Conservation (phyloP, 2,113 vertebrate genomes). For the Raja brachyura region DNA sequence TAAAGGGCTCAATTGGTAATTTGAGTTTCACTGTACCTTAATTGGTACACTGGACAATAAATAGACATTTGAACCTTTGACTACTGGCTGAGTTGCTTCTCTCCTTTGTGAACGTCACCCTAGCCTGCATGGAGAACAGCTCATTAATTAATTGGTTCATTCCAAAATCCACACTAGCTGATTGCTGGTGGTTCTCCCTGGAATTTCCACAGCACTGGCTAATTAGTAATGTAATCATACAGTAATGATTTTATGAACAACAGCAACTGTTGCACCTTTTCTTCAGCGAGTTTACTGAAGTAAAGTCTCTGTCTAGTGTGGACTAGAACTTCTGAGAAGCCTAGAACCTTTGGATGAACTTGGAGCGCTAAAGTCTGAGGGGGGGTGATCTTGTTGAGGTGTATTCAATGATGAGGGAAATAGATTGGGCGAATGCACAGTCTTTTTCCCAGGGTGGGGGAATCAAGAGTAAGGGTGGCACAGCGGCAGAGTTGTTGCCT, state of each 20-base stretch:
- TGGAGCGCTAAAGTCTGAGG: no score
- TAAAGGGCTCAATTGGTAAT: not conserved
- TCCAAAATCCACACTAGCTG: not conserved
- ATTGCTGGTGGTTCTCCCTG: not conserved
- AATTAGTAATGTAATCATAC: not conserved
- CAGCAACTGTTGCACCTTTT: not conserved
- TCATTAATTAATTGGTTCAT: not conserved
- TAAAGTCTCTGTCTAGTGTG: no score
- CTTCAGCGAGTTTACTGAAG: not conserved
- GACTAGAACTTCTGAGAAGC: not conserved
- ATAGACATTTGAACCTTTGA: not conserved
- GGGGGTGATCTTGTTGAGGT: no score
- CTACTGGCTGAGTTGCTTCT: not conserved
- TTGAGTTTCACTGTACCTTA: no score
- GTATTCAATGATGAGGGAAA: no score
- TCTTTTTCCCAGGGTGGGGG: no score
- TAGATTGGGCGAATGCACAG: no score
- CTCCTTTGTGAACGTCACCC: not conserved
- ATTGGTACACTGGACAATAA: no score
- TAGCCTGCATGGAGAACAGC: not conserved
- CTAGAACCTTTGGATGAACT: not conserved
- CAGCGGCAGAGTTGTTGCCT: no score
- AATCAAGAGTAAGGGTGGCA: no score
- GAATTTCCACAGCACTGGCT: not conserved
- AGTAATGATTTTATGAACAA: not conserved